A percentile compares a stretch with the other conserved stretches of the same genome.
phyloP scores from a whole-genome alignment of 2,797 vertebrate species.

The Craterocephalus amniculus region DNA sequence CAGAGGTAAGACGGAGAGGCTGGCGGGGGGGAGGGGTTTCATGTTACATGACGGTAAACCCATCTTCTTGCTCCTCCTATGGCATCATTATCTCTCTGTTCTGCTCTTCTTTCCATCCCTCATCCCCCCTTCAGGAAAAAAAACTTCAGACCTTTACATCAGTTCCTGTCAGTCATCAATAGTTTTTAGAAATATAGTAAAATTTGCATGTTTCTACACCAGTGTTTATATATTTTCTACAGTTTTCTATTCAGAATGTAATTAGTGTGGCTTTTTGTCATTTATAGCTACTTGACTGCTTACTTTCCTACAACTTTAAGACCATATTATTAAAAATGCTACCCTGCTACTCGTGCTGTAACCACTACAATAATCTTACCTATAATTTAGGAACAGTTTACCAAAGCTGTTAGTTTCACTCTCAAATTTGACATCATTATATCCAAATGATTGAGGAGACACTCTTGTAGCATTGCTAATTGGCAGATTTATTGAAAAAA shows the following conservation, averaged over 20 bases:
- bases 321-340: background rate
- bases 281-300: background rate
- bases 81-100: constrained; percentile 3
- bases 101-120: constrained; percentile 21
- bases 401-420: no score
- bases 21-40: constrained; percentile 38
- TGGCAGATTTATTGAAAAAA: no score
- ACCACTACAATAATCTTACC: no score
- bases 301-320: background rate
- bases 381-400: no score
- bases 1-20: constrained; percentile 21
- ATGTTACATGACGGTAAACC: constrained; percentile 33
- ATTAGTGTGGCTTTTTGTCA: background rate
- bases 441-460: no score
- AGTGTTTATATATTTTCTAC: background rate
- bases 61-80: constrained; percentile 24
- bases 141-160: background rate
- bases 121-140: background rate
- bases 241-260: no score
- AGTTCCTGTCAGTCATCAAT: background rate
- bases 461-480: no score
- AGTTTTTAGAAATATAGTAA: background rate
- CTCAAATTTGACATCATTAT: no score
- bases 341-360: no score
- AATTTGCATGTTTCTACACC: background rate